phyloP scores from a whole-genome alignment of 1,140 invertebrate species.

The Zeugodacus cucurbitae region DNA sequence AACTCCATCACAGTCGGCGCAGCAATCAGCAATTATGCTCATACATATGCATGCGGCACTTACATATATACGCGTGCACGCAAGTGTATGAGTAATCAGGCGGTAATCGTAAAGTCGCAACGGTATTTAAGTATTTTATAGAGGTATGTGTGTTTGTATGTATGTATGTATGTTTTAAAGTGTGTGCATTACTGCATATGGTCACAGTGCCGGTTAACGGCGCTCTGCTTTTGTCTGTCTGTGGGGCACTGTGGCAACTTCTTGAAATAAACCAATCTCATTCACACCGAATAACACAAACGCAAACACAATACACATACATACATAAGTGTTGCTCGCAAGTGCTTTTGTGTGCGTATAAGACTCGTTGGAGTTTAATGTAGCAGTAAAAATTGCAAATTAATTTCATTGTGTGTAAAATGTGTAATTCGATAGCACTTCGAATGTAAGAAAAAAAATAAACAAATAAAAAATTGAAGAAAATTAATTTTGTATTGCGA shows the following conservation, averaged over 20 bases:
- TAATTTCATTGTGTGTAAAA: conserved; percentile 24
- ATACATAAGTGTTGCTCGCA: not conserved
- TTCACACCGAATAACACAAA: not conserved
- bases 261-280: not conserved
- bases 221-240: not conserved
- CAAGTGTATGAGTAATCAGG: not conserved
- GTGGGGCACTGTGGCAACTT: conserved; percentile 24
- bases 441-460: not conserved
- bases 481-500: not conserved
- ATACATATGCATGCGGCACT: too few relatives aligned
- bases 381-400: conserved; percentile 16
- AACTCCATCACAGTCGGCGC: not conserved
- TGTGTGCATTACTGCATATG: not conserved
- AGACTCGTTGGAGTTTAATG: not conserved
- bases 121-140: not conserved
- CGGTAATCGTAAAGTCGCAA: not conserved
- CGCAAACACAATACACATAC: not conserved
- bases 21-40: not conserved
- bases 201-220: not conserved
- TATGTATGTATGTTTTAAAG: not conserved
- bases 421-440: conserved; percentile 8
- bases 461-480: not conserved
- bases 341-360: not conserved
- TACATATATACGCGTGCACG: not conserved
- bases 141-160: not conserved